These are phyloP conservation scores for Campoplex capitator DNA, from an alignment of 2,888 invertebrate species.

Conservation along the genomic window DNA sequence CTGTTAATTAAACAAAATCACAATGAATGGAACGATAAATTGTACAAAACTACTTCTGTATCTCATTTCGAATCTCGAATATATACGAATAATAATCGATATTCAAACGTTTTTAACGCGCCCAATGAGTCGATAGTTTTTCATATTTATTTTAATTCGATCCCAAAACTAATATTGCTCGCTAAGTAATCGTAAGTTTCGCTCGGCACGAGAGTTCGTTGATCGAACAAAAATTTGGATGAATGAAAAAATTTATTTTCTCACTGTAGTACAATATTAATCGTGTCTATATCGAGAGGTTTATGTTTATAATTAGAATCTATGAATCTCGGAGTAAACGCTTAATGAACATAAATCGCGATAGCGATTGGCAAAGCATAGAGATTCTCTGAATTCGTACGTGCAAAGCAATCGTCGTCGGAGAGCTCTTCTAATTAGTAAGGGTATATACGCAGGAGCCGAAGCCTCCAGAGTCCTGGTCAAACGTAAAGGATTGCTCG, in stretches of 20 bases:
- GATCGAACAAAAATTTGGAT: too few relatives aligned
- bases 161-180: too few relatives aligned
- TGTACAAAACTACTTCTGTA: not conserved
- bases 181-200: too few relatives aligned
- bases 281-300: not conserved
- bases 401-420: not conserved
- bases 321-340: not conserved
- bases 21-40: too few relatives aligned
- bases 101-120: too few relatives aligned
- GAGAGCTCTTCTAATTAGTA: not conserved
- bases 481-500: constrained; percentile 72
- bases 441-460: constrained; percentile 75
- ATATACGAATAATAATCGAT: too few relatives aligned
- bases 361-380: not conserved
- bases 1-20: too few relatives aligned
- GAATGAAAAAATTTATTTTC: too few relatives aligned
- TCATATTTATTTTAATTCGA: too few relatives aligned
- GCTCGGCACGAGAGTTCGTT: too few relatives aligned
- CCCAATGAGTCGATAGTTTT: too few relatives aligned
- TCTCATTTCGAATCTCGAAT: not conserved
- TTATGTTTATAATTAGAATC: not conserved
- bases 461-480: constrained; percentile 75
- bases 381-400: not conserved
- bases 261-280: not conserved
- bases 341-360: not conserved